These are phyloP conservation scores for Sycophaga agraensis DNA, from an alignment of 1,140 invertebrate species.

Conservation along the genomic window DNA sequence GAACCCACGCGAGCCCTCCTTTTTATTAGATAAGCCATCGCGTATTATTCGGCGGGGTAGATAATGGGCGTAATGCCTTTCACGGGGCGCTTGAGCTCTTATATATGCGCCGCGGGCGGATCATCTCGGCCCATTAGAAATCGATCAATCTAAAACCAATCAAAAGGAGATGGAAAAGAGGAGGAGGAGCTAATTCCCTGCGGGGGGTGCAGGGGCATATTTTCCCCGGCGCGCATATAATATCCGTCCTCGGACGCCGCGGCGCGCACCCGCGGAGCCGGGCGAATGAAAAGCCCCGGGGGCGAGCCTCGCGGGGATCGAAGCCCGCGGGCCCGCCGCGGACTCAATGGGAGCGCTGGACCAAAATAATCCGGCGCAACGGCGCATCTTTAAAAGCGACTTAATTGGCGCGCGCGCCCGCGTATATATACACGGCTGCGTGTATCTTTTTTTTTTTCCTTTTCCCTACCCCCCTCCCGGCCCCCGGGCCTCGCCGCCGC, in stretches of 20 bases:
- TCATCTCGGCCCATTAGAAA: too few species aligned
- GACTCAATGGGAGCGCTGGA: slow-evolving; percentile 15
- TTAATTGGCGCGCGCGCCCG: slow-evolving; percentile 16
- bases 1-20: too few species aligned
- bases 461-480: not conserved
- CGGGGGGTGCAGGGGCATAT: too few species aligned
- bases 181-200: not conserved
- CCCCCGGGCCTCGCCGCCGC: not conserved
- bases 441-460: slow-evolving; percentile 29
- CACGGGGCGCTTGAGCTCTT: too few species aligned
- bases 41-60: too few species aligned
- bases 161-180: not conserved
- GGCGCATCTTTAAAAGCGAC: slow-evolving; percentile 19
- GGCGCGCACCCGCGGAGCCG: not conserved
- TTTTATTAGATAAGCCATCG: too few species aligned
- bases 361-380: slow-evolving; percentile 23
- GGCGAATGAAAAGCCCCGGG: not conserved
- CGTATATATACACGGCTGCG: not conserved
- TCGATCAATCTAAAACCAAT: too few species aligned
- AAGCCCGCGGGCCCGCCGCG: too few species aligned
- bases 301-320: not conserved
- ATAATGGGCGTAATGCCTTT: too few species aligned
- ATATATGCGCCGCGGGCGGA: too few species aligned
- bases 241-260: not conserved
- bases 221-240: too few species aligned